Percentiles rank a stretch among this genome's conserved stretches.
Evolutionary conservation across 2,113 vertebrate species (phyloP).

Genomic region (Mixornis gularis): DNA sequence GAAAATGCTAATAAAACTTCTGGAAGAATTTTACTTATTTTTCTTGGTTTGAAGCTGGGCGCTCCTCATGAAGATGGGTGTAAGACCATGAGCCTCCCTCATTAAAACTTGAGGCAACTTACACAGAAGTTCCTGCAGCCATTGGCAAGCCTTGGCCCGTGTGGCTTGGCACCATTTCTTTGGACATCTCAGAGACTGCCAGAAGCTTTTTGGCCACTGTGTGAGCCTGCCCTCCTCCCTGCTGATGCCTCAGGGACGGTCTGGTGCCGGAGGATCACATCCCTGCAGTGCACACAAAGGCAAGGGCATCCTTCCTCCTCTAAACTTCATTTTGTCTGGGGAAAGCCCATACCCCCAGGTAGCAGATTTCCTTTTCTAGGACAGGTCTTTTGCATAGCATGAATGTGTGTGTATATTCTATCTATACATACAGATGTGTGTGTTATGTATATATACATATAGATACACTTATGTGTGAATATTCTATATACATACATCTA

Average conservation of each 20-base stretch:
- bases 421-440: background rate
- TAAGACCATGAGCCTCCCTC: background rate
- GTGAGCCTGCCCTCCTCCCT: background rate
- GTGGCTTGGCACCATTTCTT: background rate
- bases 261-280: background rate
- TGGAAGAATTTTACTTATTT: background rate
- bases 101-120: background rate
- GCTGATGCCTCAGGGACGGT: background rate
- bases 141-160: background rate
- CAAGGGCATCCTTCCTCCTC: background rate
- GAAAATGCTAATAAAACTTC: background rate
- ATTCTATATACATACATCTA: background rate
- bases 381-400: background rate
- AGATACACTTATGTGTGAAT: background rate
- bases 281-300: background rate
- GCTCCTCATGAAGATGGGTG: accelerated
- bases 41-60: background rate
- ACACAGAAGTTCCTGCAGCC: background rate
- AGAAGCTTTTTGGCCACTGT: background rate
- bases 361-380: background rate
- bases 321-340: background rate
- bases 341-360: background rate
- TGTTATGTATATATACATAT: too few relatives aligned
- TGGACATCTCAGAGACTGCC: background rate
- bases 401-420: background rate